Conservation (phyloP, 2,797 vertebrate genomes). For the Silurus lanzhouensis region DNA sequence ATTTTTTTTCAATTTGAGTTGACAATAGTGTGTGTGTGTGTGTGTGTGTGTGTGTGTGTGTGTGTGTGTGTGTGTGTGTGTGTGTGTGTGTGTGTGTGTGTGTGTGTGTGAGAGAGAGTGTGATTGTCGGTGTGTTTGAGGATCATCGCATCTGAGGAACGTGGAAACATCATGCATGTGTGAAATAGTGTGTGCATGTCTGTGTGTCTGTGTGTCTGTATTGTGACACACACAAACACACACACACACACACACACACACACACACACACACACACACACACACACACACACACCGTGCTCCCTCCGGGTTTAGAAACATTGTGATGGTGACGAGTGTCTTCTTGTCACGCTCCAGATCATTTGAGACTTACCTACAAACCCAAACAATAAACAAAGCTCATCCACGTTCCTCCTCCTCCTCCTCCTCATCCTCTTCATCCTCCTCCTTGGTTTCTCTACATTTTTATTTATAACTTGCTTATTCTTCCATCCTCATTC, state of each 20-base stretch:
- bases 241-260: not conserved
- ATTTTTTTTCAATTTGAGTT: no score
- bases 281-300: not conserved
- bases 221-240: not conserved
- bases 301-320: not conserved
- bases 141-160: no score
- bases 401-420: not conserved
- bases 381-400: conserved; percentile 3
- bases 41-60: no score
- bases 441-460: not conserved
- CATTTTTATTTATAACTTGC: conserved; percentile 15
- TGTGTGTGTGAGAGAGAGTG: no score
- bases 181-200: no score
- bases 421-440: not conserved
- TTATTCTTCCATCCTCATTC: not conserved
- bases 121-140: no score
- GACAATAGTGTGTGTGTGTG: no score
- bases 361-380: conserved; percentile 2
- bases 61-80: no score
- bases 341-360: not conserved
- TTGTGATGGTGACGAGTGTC: not conserved
- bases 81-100: no score
- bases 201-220: no score
- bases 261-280: conserved; percentile 14
- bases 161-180: no score